A percentile compares a stretch with the other conserved stretches of the same genome.
These are phyloP conservation scores for Eulemur rubriventer DNA, from an alignment of 2,797 vertebrate genomes.

Conservation along the genomic window DNA sequence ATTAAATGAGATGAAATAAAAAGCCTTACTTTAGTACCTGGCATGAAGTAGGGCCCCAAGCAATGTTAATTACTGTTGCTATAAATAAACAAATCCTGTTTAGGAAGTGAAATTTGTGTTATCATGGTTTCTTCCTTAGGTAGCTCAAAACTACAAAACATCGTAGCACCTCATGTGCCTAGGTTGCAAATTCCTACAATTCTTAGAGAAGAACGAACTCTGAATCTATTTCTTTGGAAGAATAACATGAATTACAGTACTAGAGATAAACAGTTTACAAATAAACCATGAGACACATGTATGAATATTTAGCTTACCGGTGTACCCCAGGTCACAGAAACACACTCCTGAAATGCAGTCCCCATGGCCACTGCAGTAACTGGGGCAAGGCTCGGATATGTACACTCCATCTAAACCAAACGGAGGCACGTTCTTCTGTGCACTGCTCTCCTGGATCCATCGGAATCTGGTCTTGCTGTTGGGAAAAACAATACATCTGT, in stretches of 20 bases:
- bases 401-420: constrained; percentile 97
- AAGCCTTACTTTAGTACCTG: not conserved
- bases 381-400: constrained; percentile 97
- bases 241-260: not conserved
- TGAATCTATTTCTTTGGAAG: not conserved
- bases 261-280: not conserved
- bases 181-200: not conserved
- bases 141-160: constrained; percentile 17
- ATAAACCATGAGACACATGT: not conserved
- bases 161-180: not conserved
- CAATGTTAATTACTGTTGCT: not conserved
- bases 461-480: constrained; percentile 97
- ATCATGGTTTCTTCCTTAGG: not conserved
- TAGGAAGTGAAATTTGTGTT: constrained; percentile 45
- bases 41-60: not conserved
- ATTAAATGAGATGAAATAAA: constrained; percentile 39
- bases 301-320: constrained; percentile 85
- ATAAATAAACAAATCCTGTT: not conserved
- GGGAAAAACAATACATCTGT: not conserved
- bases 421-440: constrained; percentile 91
- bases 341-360: constrained; percentile 98
- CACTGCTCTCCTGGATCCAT: constrained; percentile 98
- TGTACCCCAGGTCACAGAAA: constrained; percentile 98
- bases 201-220: not conserved
- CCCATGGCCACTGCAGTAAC: constrained; percentile 96